Percentiles rank a stretch among this genome's conserved stretches.
These are phyloP conservation scores for Cuniculus paca DNA, from an alignment of 2,797 vertebrate species.

Conservation along the genomic window DNA sequence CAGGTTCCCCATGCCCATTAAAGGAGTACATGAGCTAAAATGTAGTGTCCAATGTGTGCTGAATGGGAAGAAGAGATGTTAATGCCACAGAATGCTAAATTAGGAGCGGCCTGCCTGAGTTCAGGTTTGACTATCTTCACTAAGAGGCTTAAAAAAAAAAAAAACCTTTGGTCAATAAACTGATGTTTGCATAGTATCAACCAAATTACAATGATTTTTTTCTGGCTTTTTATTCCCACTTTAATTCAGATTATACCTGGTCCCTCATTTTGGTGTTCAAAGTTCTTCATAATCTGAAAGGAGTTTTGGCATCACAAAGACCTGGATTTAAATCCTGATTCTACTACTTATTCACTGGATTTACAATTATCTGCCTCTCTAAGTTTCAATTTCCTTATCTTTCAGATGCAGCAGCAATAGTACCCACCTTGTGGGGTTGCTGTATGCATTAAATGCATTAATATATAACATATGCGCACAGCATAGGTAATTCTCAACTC, in stretches of 20 bases:
- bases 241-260: neutral
- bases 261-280: conserved; percentile 21
- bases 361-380: conserved; percentile 15
- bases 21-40: neutral
- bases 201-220: conserved; percentile 43
- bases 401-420: neutral
- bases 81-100: neutral
- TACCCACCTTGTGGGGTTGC: neutral
- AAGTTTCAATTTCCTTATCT: conserved; percentile 29
- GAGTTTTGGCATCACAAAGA: neutral
- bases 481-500: neutral
- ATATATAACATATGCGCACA: neutral
- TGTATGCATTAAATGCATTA: neutral
- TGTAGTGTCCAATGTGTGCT: neutral
- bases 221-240: neutral
- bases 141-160: neutral
- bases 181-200: conserved; percentile 8
- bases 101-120: neutral
- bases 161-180: conserved; percentile 41
- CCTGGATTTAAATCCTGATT: conserved; percentile 48
- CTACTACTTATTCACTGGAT: conserved; percentile 22
- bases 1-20: neutral
- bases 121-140: neutral
- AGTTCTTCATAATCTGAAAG: conserved; percentile 50
- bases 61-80: neutral